Conservation (phyloP, 1,140 invertebrate species). For the Aplysia californica region DNA sequence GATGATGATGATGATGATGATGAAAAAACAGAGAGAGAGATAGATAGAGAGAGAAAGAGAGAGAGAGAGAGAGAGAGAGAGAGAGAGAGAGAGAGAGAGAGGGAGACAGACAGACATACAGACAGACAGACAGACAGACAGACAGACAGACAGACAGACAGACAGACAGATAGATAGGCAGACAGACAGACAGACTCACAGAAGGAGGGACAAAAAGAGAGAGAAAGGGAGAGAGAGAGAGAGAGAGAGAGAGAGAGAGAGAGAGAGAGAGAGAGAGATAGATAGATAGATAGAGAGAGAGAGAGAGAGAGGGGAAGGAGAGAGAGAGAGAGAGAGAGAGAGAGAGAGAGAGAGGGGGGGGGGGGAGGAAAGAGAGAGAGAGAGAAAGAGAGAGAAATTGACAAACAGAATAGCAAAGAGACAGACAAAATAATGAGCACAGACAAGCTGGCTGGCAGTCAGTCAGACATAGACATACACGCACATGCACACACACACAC, state of each 20-base stretch:
- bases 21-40: neutral
- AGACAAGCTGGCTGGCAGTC: neutral
- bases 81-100: neutral
- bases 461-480: neutral
- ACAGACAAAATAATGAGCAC: neutral
- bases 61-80: neutral
- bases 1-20: conserved; percentile 1
- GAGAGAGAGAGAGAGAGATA: conserved; percentile 1
- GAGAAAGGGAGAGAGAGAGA: neutral
- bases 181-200: neutral
- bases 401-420: neutral
- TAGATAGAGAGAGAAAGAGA: neutral
- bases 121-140: neutral
- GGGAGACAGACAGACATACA: neutral
- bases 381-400: conserved; percentile 1
- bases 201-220: neutral
- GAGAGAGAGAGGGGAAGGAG: neutral
- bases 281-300: neutral
- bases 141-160: neutral
- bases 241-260: neutral
- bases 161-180: neutral
- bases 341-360: neutral
- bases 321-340: neutral
- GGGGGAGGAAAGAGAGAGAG: neutral
- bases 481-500: too few species aligned